Percentiles rank a stretch among this genome's conserved stretches.
Conservation (phyloP, 2,797 vertebrate species). For the Aphelocoma californica region DNA sequence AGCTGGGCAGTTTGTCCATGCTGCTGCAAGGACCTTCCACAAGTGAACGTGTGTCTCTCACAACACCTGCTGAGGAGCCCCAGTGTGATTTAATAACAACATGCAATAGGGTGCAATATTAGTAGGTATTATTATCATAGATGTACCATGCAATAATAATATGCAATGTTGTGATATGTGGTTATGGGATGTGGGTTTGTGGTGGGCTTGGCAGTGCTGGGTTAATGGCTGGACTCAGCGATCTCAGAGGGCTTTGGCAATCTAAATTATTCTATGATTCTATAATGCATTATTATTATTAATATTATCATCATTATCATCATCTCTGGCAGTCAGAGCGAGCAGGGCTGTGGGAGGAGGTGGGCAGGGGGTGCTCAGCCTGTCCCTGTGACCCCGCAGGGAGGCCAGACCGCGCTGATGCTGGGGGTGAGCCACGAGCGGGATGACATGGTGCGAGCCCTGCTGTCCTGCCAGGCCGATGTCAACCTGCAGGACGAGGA, state of each 20-base stretch:
- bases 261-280: background rate
- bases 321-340: fast-evolving
- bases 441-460: conserved; percentile 89
- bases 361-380: background rate
- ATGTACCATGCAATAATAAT: no score
- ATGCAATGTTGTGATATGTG: fast-evolving
- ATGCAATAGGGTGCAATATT: background rate
- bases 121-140: background rate
- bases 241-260: background rate
- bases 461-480: conserved; percentile 85
- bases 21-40: background rate
- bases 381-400: conserved; percentile 39
- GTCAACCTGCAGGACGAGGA: conserved; percentile 89
- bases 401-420: conserved; percentile 93
- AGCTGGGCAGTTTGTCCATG: background rate
- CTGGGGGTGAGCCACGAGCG: conserved; percentile 91
- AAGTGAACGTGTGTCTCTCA: background rate
- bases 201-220: background rate
- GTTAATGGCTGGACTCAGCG: background rate
- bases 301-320: no score
- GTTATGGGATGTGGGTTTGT: background rate
- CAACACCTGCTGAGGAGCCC: background rate
- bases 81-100: background rate
- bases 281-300: background rate
- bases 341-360: background rate